Conservation (phyloP, 2,113 vertebrate species). For the Gavialis gangeticus region DNA sequence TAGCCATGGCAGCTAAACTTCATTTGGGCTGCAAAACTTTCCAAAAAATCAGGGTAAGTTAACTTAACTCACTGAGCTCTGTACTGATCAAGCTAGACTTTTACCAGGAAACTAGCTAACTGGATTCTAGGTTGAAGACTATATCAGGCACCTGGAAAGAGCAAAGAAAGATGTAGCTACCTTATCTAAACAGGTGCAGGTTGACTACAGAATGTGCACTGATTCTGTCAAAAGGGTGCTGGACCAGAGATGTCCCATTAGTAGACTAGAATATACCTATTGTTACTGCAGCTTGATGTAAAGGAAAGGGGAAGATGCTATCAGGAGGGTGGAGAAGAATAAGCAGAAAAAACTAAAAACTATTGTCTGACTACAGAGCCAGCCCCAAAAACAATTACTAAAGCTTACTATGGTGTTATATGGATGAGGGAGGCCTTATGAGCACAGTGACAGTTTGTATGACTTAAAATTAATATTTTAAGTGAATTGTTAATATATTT, state of each 20-base stretch:
- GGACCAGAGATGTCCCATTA: too few relatives aligned
- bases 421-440: background rate
- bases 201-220: too few relatives aligned
- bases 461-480: background rate
- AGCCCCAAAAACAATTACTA: too few relatives aligned
- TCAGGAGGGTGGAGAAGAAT: too few relatives aligned
- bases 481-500: background rate
- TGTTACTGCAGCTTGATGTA: too few relatives aligned
- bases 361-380: too few relatives aligned
- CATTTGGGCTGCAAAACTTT: background rate
- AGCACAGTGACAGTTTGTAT: background rate
- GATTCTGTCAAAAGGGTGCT: too few relatives aligned
- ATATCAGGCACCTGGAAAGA: background rate
- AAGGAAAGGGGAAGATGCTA: too few relatives aligned
- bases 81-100: background rate
- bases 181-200: background rate
- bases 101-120: background rate
- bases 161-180: background rate
- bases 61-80: background rate
- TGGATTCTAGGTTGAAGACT: background rate
- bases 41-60: background rate
- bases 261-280: too few relatives aligned
- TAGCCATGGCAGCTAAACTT: background rate
- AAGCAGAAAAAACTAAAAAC: too few relatives aligned
- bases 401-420: too few relatives aligned